Conservation (phyloP, 2,113 vertebrate genomes). For the Dolichallabes microphthalmus region DNA sequence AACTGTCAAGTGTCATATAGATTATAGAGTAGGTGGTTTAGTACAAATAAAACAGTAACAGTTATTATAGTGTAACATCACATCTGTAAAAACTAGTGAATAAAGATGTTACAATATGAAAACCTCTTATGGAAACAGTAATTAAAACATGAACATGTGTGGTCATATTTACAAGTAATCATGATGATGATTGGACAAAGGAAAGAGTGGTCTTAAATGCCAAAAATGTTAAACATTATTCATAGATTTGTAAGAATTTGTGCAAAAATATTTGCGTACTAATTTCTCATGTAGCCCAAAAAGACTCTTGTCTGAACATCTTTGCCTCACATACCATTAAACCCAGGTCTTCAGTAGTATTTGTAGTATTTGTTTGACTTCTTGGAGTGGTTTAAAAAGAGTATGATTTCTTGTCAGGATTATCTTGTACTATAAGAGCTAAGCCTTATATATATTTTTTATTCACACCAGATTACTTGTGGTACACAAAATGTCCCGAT, state of each 20-base stretch:
- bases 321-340: background rate
- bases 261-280: background rate
- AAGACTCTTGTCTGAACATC: background rate
- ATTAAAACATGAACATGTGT: background rate
- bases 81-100: background rate
- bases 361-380: no score
- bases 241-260: background rate
- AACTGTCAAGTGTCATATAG: conserved; percentile 33
- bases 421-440: background rate
- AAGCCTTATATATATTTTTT: background rate
- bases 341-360: background rate
- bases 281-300: background rate
- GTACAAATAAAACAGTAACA: conserved; percentile 11
- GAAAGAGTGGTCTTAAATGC: background rate
- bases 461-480: background rate
- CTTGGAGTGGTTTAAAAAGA: background rate
- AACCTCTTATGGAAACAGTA: background rate
- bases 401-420: background rate
- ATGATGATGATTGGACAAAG: background rate
- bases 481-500: background rate
- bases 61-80: conserved; percentile 3
- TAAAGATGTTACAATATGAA: background rate
- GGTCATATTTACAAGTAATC: background rate
- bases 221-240: background rate
- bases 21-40: conserved; percentile 4